phyloP scores from a whole-genome alignment of 2,797 vertebrate genomes.

The Notolabrus celidotus region DNA sequence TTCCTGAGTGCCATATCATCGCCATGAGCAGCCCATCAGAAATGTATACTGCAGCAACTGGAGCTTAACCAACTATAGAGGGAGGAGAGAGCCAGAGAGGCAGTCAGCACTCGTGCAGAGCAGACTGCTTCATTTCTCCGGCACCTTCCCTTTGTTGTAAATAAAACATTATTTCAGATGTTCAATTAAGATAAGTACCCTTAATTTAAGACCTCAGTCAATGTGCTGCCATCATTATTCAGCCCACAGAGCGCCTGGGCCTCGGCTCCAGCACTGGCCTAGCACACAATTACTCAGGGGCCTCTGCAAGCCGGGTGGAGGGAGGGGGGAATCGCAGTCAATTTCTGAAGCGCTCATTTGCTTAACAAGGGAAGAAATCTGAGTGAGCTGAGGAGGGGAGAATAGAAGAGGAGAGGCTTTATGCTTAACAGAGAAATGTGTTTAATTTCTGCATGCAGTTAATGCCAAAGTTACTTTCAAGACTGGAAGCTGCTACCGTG shows the following conservation, averaged over 20 bases:
- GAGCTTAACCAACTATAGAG: slow-evolving; percentile 70
- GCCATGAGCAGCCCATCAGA: slow-evolving; percentile 64
- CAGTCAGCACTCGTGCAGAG: slow-evolving; percentile 61
- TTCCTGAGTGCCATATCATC: slow-evolving; percentile 59
- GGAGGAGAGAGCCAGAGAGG: slow-evolving; percentile 50
- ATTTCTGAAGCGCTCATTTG: slow-evolving; percentile 88
- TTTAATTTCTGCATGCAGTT: slow-evolving; percentile 16
- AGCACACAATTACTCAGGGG: slow-evolving; percentile 86
- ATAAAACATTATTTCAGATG: slow-evolving; percentile 89
- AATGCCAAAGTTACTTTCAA: slow-evolving; percentile 20
- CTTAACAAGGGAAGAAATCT: slow-evolving; percentile 83
- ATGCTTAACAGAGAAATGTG: slow-evolving; percentile 13
- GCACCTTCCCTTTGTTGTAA: slow-evolving; percentile 86
- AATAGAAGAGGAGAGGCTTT: neutral
- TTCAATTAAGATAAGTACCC: slow-evolving; percentile 90
- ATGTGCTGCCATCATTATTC: slow-evolving; percentile 85
- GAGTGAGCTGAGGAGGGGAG: slow-evolving; percentile 45
- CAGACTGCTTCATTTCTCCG: slow-evolving; percentile 79
- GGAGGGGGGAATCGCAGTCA: slow-evolving; percentile 84
- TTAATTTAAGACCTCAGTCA: slow-evolving; percentile 89
- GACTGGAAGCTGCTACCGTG: slow-evolving; percentile 5
- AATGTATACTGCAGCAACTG: slow-evolving; percentile 76
- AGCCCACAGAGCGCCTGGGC: slow-evolving; percentile 69
- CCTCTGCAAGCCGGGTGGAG: slow-evolving; percentile 70
- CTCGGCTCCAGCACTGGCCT: slow-evolving; percentile 71